Evolutionary conservation across 1,140 invertebrate genomes (phyloP), one percentile per base, ranked within the genome.

Genomic region (Anastrepha obliqua): DNA sequence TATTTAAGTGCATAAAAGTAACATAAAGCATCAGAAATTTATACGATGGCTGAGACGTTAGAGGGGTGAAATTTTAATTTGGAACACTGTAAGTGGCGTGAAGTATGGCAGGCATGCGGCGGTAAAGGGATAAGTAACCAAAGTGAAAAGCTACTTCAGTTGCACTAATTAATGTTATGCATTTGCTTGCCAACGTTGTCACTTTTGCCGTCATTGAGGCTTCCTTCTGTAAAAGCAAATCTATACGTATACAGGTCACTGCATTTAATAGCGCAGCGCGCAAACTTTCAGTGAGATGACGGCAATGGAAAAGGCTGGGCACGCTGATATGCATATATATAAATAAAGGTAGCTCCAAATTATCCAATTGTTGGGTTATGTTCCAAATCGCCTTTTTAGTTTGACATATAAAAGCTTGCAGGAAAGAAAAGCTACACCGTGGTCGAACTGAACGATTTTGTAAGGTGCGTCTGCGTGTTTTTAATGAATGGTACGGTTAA

Each of bases 81-180:
- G 44, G 67, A 42, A 47, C 67, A 44, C 44, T 15, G 67, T 42
- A 17, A 51, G 15, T 74, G 67, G 39, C 13, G 70, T 44, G 47
- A 47, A 42, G 42, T 74, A 29, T 42, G 2, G 70, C 17, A 15
- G 44, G 70, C 15, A 5, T 47, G 3, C 13, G 6, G 44, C 70
- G 17, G 8, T 17, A 42, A 47, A 74, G 70, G 44, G 70, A n/a
- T 74, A 42, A 51, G 70, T 51, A 2, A 5, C 70, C 47, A 74
- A 67, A 74, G 39, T 74, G 70, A 42, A 74, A 74, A 74, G 29
- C 70, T 74, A 74, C 70, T 74, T 74, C 17, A 74, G 70, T 51
- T 74, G 44, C 70, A n/a, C 70, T 74, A 74, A 74, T 74, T 74
- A 74, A 74, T 74, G 47, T 74, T n/a, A 51, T 74, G 70, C 44